phyloP scores from a whole-genome alignment of 2,888 invertebrate genomes.

The Neelides folsomi region DNA sequence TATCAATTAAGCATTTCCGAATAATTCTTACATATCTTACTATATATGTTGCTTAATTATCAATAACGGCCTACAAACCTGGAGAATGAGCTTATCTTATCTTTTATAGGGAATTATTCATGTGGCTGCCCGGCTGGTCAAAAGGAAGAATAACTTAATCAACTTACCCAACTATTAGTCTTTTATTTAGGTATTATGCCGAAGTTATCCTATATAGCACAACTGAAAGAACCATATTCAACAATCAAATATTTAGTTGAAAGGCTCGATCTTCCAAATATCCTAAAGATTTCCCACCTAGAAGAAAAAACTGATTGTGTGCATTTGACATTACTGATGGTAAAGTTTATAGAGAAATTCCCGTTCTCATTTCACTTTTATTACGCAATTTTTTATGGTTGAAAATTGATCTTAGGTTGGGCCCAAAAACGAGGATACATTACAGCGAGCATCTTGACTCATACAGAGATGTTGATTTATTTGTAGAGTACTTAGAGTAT shows the following conservation, averaged over 20 bases:
- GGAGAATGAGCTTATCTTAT: no score
- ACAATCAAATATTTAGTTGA: conserved; percentile 62
- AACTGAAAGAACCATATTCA: conserved; percentile 74
- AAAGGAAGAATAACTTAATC: no score
- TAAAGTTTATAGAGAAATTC: conserved; percentile 28
- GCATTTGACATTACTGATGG: conserved; percentile 75
- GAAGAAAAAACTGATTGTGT: conserved; percentile 57
- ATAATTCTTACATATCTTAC: no score
- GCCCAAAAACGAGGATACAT: conserved; percentile 69
- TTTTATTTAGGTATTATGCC: conserved; percentile 52
- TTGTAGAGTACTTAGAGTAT: no score
- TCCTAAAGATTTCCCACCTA: conserved; percentile 58
- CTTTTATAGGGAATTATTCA: no score
- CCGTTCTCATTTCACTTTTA: neutral
- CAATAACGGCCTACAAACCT: no score
- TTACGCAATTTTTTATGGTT: no score
- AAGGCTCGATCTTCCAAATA: conserved; percentile 54
- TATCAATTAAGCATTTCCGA: no score
- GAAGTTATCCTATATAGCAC: conserved; percentile 88
- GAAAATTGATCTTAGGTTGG: conserved; percentile 51
- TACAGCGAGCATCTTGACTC: conserved; percentile 73
- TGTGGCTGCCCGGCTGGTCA: no score
- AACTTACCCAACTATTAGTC: no score
- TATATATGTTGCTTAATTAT: no score
- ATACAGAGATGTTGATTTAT: conserved; percentile 80